These are phyloP conservation scores for Anarsia innoxiella DNA, from an alignment of 2,888 invertebrate species.

Conservation along the genomic window DNA sequence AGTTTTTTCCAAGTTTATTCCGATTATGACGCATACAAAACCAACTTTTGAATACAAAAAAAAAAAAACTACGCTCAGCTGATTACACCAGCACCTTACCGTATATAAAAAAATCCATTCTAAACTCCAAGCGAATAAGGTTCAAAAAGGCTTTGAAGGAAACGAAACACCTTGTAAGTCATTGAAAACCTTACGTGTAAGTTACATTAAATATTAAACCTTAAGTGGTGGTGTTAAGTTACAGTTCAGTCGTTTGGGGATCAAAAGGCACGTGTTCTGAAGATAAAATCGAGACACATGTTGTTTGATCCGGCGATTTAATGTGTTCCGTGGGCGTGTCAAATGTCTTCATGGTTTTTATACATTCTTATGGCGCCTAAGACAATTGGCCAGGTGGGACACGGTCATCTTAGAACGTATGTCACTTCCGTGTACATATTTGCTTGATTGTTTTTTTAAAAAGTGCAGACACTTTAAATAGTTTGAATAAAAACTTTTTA, in stretches of 20 bases:
- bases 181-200: too few species aligned
- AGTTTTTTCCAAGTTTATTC: too few species aligned
- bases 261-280: conserved; percentile 47
- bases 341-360: conserved; percentile 38
- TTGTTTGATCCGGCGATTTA: conserved; percentile 63
- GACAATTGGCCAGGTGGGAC: conserved; percentile 35
- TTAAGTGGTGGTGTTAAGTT: too few species aligned
- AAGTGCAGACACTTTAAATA: too few species aligned
- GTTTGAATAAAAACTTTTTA: too few species aligned
- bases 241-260: too few species aligned
- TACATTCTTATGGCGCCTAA: conserved; percentile 42
- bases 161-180: conserved; percentile 15
- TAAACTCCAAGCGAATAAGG: conserved; percentile 14
- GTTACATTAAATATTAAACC: too few species aligned
- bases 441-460: too few species aligned
- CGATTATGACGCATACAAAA: too few species aligned
- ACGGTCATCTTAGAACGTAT: conserved; percentile 23
- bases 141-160: conserved; percentile 15
- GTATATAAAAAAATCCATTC: conserved; percentile 23
- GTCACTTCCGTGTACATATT: conserved; percentile 21
- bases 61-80: conserved; percentile 43
- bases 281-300: conserved; percentile 62
- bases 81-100: conserved; percentile 58
- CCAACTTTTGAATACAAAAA: conserved; percentile 2
- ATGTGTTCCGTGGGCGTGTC: conserved; percentile 68